phyloP scores from a whole-genome alignment of 2,888 invertebrate genomes.

The Dastarcus helophoroides region DNA sequence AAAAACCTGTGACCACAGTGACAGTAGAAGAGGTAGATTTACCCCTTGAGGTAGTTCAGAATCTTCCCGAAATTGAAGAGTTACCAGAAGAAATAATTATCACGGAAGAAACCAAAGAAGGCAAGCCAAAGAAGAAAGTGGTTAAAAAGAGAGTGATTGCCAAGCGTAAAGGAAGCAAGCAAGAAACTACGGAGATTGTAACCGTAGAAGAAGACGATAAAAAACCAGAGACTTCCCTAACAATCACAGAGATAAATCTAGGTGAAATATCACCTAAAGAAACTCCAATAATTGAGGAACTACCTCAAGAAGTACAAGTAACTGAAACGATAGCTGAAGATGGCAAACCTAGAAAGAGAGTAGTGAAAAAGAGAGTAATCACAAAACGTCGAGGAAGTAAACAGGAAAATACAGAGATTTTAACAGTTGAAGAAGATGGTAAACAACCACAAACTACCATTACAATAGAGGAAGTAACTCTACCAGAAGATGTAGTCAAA shows the following conservation, averaged over 20 bases:
- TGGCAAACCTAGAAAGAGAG: slow-evolving; percentile 24
- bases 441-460: slow-evolving; percentile 23
- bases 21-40: slow-evolving; percentile 19
- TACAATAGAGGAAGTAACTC: slow-evolving; percentile 18
- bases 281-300: slow-evolving; percentile 21
- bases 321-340: slow-evolving; percentile 19
- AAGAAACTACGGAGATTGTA: slow-evolving; percentile 30
- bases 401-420: slow-evolving; percentile 30
- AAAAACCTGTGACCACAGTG: slow-evolving; percentile 23
- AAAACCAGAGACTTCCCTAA: slow-evolving; percentile 30
- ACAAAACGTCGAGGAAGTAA: slow-evolving; percentile 31
- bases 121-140: slow-evolving; percentile 32
- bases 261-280: slow-evolving; percentile 27
- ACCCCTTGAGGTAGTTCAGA: slow-evolving; percentile 9
- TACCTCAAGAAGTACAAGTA: slow-evolving; percentile 30
- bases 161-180: slow-evolving; percentile 26
- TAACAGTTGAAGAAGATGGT: slow-evolving; percentile 24
- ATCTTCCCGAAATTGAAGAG: slow-evolving; percentile 20
- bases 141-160: slow-evolving; percentile 28
- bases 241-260: slow-evolving; percentile 29
- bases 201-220: slow-evolving; percentile 24
- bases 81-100: slow-evolving; percentile 34
- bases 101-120: slow-evolving; percentile 31
- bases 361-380: slow-evolving; percentile 28
- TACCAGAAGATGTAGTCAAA: slow-evolving; percentile 26